Percentiles rank a stretch among this genome's conserved stretches.
These are phyloP conservation scores for Falco berigora DNA, from an alignment of 2,797 vertebrate genomes.

Conservation along the genomic window DNA sequence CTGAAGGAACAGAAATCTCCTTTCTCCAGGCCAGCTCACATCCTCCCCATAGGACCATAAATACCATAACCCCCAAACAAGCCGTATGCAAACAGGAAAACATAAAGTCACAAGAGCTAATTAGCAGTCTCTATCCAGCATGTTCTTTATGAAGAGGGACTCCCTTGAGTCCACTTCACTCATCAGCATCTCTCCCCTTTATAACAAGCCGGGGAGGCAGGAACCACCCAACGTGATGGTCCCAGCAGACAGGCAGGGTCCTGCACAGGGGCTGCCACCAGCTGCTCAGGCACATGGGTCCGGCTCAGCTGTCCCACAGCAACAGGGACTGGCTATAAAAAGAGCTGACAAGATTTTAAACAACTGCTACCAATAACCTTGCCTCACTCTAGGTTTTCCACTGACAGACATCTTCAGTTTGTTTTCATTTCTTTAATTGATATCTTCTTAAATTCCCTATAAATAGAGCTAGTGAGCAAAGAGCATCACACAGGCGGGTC, in stretches of 20 bases:
- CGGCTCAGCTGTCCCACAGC: not conserved
- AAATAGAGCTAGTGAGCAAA: not conserved
- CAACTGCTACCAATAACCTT: not conserved
- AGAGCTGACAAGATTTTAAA: not conserved
- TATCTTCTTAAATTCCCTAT: constrained; percentile 3
- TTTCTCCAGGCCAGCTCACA: constrained; percentile 42
- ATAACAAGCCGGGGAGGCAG: not conserved
- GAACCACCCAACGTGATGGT: fast-evolving
- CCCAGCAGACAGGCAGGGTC: not conserved
- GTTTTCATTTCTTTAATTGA: constrained; percentile 35
- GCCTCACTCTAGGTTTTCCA: not conserved
- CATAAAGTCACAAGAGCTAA: not conserved
- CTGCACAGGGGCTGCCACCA: not conserved
- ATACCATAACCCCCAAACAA: not conserved
- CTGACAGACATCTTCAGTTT: not conserved
- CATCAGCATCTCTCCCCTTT: not conserved
- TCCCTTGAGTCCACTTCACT: not conserved
- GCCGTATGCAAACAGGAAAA: not conserved
- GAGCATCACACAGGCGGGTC: not conserved
- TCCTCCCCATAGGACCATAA: constrained; percentile 31
- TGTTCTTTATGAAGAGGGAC: not conserved
- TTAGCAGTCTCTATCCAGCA: not conserved
- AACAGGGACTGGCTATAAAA: not conserved
- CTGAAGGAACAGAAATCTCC: constrained; percentile 37
- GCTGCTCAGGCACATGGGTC: not conserved